These are phyloP conservation scores for Orchestia grillus DNA, from an alignment of 1,140 invertebrate species.

Conservation along the genomic window DNA sequence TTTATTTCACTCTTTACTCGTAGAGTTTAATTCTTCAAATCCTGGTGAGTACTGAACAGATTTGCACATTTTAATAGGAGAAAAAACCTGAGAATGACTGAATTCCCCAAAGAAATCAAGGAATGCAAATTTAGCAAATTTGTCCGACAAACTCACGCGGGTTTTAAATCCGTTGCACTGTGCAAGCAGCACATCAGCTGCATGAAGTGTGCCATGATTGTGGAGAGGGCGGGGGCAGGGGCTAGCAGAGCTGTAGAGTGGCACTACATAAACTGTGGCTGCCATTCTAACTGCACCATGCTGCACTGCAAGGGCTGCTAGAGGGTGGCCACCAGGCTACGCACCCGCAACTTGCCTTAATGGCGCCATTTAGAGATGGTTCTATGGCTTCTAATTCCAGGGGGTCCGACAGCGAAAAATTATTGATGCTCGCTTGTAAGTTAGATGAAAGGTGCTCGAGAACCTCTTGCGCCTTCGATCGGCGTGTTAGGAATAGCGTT, in stretches of 20 bases:
- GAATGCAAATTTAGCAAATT: neutral
- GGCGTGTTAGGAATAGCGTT: neutral
- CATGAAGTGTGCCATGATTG: neutral
- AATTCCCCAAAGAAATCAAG: neutral
- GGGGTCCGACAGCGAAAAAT: neutral
- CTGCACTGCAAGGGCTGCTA: neutral
- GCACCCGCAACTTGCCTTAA: neutral
- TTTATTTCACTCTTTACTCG: too few species aligned
- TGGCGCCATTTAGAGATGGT: conserved; percentile 34
- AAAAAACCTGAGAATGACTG: neutral
- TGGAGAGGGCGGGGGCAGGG: neutral
- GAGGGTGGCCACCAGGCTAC: neutral
- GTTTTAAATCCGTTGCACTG: neutral
- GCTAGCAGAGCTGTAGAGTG: neutral
- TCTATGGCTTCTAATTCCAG: conserved; percentile 31
- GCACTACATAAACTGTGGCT: neutral
- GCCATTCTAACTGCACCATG: neutral
- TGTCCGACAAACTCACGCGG: neutral
- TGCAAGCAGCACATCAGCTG: neutral
- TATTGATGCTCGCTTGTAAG: conserved; percentile 1
- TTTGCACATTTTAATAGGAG: neutral
- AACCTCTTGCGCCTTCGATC: conserved; percentile 2
- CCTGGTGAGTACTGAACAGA: neutral
- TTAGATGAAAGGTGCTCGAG: neutral
- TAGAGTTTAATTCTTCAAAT: too few species aligned